These are phyloP conservation scores for Echinops telfairi DNA, from an alignment of 2,113 vertebrate genomes.

Conservation along the genomic window DNA sequence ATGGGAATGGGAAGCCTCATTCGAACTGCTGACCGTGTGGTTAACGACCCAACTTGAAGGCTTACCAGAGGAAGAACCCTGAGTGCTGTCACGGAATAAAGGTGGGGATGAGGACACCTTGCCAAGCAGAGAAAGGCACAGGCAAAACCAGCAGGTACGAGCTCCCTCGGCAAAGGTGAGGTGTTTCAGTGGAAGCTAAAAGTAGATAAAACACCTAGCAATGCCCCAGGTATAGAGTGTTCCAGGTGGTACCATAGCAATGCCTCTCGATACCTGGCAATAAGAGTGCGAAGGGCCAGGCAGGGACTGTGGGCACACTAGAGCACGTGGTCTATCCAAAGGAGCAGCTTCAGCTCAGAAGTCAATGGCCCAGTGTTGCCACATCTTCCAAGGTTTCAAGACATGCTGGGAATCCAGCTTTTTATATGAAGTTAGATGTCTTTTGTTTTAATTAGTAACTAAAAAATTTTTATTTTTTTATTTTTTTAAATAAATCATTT, in stretches of 20 bases:
- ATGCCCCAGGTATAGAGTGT: not conserved
- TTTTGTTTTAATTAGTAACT: not conserved
- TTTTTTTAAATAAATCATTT: too few relatives aligned
- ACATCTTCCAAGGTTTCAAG: not conserved
- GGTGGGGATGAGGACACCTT: not conserved
- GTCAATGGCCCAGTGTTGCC: too few relatives aligned
- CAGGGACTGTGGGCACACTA: too few relatives aligned
- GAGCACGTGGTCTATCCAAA: accelerated
- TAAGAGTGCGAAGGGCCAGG: too few relatives aligned
- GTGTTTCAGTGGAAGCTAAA: not conserved
- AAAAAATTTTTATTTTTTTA: too few relatives aligned
- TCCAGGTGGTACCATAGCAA: not conserved
- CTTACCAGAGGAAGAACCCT: not conserved
- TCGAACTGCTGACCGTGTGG: too few relatives aligned
- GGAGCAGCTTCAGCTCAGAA: not conserved
- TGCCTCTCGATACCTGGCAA: not conserved
- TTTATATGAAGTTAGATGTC: not conserved
- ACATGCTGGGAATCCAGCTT: conserved; percentile 30
- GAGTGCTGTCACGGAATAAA: not conserved
- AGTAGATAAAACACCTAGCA: not conserved
- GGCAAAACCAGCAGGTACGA: not conserved
- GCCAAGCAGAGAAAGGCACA: accelerated
- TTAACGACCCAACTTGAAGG: not conserved
- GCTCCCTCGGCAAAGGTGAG: not conserved
- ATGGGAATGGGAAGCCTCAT: too few relatives aligned